A percentile compares a stretch with the other conserved stretches of the same genome.
Conservation (phyloP, 1,140 invertebrate genomes). For the Drosophila obscura region DNA sequence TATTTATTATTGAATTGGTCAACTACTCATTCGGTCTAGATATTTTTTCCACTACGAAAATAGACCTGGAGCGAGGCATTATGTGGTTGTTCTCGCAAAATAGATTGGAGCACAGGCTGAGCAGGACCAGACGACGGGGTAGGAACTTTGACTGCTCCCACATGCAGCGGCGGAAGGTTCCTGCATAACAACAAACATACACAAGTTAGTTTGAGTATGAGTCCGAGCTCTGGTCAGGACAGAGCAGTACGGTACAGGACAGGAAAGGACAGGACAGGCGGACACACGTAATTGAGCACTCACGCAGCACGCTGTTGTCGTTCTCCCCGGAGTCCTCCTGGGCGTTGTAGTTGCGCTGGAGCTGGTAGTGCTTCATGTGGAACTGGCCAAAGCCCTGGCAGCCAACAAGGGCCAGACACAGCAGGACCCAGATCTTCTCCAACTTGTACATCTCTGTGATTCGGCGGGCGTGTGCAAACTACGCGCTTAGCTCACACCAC, state of each 20-base stretch:
- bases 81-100: constrained; percentile 83
- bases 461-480: constrained; percentile 64
- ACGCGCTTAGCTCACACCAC: constrained; percentile 75
- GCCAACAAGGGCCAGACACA: constrained; percentile 42
- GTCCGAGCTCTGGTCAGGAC: too few species aligned
- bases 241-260: neutral
- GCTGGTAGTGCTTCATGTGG: constrained; percentile 77
- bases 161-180: constrained; percentile 80
- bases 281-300: constrained; percentile 25
- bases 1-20: constrained; percentile 42
- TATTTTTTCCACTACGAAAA: constrained; percentile 84
- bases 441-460: constrained; percentile 57
- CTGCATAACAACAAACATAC: constrained; percentile 25
- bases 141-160: constrained; percentile 82
- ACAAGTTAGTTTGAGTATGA: neutral
- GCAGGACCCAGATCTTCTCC: constrained; percentile 48
- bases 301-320: constrained; percentile 72
- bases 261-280: neutral
- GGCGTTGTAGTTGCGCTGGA: constrained; percentile 68
- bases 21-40: constrained; percentile 83
- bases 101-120: constrained; percentile 77
- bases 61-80: constrained; percentile 81
- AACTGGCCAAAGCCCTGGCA: constrained; percentile 74
- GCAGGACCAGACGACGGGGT: constrained; percentile 73
- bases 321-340: constrained; percentile 69